Percentiles rank a stretch among this genome's conserved stretches.
Evolutionary conservation across 2,888 invertebrate species (phyloP).

Genomic region (Amphipyra tragopoginis): DNA sequence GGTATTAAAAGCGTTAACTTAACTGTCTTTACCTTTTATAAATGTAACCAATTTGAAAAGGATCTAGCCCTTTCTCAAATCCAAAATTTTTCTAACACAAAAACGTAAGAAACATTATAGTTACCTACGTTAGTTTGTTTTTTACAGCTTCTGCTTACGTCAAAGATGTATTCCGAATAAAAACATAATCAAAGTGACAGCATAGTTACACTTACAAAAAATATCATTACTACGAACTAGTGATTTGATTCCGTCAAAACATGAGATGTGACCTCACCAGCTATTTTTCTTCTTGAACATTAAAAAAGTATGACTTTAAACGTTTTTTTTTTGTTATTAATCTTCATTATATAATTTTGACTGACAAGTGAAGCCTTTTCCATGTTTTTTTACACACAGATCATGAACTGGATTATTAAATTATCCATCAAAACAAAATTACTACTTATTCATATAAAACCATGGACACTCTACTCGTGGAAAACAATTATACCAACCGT

Average conservation of each 20-base stretch:
- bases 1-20: too few species aligned
- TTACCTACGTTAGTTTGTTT: too few species aligned
- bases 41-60: too few species aligned
- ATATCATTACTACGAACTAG: constrained; percentile 13
- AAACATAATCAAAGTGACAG: constrained; percentile 1
- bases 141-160: neutral
- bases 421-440: constrained; percentile 61
- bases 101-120: too few species aligned
- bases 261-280: constrained; percentile 37
- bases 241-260: constrained; percentile 32
- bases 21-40: too few species aligned
- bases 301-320: constrained; percentile 14
- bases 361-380: constrained; percentile 54
- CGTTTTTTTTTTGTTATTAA: constrained; percentile 38
- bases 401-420: constrained; percentile 61
- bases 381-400: constrained; percentile 47
- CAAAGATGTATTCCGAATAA: neutral
- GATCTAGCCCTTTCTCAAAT: too few species aligned
- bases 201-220: constrained; percentile 28
- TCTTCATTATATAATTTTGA: constrained; percentile 50
- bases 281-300: constrained; percentile 21
- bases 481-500: constrained; percentile 7
- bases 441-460: constrained; percentile 58
- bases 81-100: too few species aligned
- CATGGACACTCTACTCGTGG: constrained; percentile 12